Evolutionary conservation across 2,888 invertebrate species (phyloP).

Genomic region (Tolmerus cingulatus): DNA sequence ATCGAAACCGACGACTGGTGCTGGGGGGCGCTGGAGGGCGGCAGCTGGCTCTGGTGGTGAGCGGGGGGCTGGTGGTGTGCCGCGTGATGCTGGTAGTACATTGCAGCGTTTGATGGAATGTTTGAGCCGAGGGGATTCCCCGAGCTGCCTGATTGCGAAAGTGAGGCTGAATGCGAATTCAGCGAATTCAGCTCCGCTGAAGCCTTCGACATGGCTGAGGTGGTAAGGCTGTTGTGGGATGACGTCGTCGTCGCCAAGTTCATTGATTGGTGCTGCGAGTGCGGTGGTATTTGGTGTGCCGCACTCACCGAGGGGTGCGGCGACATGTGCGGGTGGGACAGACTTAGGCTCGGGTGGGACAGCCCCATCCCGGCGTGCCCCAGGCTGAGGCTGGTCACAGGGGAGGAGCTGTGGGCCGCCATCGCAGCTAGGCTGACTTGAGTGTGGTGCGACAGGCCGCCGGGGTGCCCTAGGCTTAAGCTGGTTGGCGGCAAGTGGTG

Average conservation of each 20-base stretch:
- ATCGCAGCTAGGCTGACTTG: conserved; percentile 58
- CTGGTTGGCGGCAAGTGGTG: conserved; percentile 59
- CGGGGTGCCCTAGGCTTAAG: conserved; percentile 56
- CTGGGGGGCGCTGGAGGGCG: conserved; percentile 52
- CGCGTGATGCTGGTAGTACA: conserved; percentile 57
- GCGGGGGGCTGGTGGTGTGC: conserved; percentile 57
- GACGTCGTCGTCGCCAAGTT: conserved; percentile 45
- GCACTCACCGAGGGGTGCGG: conserved; percentile 53
- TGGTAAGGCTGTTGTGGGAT: conserved; percentile 27
- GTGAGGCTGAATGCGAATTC: conserved; percentile 1
- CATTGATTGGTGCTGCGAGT: conserved; percentile 53
- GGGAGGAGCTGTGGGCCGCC: conserved; percentile 45
- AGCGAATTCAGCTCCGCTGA: conserved; percentile 23
- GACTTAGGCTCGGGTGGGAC: conserved; percentile 59
- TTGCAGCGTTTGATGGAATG: conserved; percentile 58
- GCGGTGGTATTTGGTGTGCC: conserved; percentile 59
- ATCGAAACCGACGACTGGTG: conserved; percentile 24
- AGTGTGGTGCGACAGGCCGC: conserved; percentile 57
- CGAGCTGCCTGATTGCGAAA: not conserved
- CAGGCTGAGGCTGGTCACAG: conserved; percentile 53
- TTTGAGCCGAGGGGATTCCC: conserved; percentile 52
- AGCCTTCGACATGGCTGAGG: conserved; percentile 38
- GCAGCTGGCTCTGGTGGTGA: conserved; percentile 43
- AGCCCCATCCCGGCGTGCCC: conserved; percentile 59
- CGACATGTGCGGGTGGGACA: conserved; percentile 53